These are phyloP conservation scores for Oncorhynchus mykiss DNA, from an alignment of 2,113 vertebrate genomes.

Conservation along the genomic window DNA sequence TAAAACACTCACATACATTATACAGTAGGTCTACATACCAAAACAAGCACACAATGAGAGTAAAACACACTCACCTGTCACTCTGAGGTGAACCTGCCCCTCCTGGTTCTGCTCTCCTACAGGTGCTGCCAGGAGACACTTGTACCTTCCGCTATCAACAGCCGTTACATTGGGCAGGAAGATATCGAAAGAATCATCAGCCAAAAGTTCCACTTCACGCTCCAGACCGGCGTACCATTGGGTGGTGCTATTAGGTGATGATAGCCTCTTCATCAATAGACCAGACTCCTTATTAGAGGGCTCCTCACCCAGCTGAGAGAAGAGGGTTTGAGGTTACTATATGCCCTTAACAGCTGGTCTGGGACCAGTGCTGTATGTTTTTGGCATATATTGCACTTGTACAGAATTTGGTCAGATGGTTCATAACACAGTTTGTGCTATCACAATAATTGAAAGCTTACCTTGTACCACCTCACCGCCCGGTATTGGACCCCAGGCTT, in stretches of 20 bases:
- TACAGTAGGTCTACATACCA: not conserved
- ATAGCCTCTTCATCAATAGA: conserved; percentile 51
- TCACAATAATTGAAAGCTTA: conserved; percentile 28
- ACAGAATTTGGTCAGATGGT: not conserved
- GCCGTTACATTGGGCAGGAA: conserved; percentile 49
- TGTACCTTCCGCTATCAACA: conserved; percentile 54
- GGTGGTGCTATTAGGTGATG: conserved; percentile 7
- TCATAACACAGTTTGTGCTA: not conserved
- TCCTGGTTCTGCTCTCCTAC: conserved; percentile 64
- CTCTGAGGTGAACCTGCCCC: conserved; percentile 37
- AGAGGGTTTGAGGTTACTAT: not conserved
- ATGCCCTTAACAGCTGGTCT: not conserved
- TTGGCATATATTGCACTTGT: not conserved
- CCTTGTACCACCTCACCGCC: conserved; percentile 69
- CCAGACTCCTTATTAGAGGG: conserved; percentile 13
- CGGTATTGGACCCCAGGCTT: conserved; percentile 48
- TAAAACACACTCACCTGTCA: conserved; percentile 56
- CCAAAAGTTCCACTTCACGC: conserved; percentile 32
- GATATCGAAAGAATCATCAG: conserved; percentile 33
- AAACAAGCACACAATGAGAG: not conserved
- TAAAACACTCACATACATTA: no score
- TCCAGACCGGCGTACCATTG: conserved; percentile 15
- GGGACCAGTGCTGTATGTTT: not conserved
- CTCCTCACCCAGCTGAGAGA: conserved; percentile 37
- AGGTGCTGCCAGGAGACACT: conserved; percentile 63